These are phyloP conservation scores for Alligator mississippiensis DNA, from an alignment of 2,113 vertebrate species.

Conservation along the genomic window DNA sequence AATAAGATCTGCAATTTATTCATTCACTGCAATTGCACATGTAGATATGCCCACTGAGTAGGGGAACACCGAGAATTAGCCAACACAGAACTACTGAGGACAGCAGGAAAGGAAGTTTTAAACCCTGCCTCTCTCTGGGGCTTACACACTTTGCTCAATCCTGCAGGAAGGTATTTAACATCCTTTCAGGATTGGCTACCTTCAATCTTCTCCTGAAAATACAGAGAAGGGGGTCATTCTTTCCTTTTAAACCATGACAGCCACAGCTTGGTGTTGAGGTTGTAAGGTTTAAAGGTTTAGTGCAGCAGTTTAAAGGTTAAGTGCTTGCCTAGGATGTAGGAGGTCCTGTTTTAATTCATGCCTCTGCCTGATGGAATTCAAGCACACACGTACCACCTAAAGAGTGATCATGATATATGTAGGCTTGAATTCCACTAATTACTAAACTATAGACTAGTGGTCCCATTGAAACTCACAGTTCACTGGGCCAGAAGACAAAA, in stretches of 20 bases:
- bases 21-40: no score
- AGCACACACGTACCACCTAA: no score
- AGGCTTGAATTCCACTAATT: no score
- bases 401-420: no score
- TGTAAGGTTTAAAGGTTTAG: neutral
- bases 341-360: neutral
- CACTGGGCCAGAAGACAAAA: no score
- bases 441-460: no score
- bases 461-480: no score
- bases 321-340: neutral
- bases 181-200: neutral
- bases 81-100: neutral
- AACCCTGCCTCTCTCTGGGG: neutral
- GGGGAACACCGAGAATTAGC: neutral
- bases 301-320: neutral
- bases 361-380: neutral
- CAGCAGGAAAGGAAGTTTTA: neutral
- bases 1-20: no score
- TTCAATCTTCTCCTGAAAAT: neutral
- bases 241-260: neutral
- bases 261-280: neutral
- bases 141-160: neutral
- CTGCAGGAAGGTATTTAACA: no score
- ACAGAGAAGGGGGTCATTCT: neutral
- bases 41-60: no score